These are phyloP conservation scores for Synanthedon tipuliformis DNA, from an alignment of 2,888 invertebrate genomes.

Conservation along the genomic window DNA sequence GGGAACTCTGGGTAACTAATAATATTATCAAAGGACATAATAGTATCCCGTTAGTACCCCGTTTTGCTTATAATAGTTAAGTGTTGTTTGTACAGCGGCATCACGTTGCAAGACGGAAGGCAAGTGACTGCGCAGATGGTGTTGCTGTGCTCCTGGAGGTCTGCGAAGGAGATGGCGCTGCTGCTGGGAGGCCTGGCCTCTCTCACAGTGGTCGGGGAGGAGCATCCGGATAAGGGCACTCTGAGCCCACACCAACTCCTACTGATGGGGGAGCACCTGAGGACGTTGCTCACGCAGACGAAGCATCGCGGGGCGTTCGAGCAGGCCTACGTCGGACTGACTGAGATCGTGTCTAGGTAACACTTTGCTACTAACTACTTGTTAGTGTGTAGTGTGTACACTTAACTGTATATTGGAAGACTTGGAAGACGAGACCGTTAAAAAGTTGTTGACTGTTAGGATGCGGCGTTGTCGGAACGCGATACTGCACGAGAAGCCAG, in stretches of 20 bases:
- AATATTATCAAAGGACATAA: neutral
- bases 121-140: conserved; percentile 82
- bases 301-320: conserved; percentile 98
- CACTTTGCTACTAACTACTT: too few species aligned
- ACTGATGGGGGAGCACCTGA: conserved; percentile 76
- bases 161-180: conserved; percentile 86
- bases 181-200: conserved; percentile 75
- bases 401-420: too few species aligned
- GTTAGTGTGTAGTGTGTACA: too few species aligned
- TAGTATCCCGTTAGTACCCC: neutral
- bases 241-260: conserved; percentile 60
- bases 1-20: conserved; percentile 23
- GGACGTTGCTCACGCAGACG: conserved; percentile 76
- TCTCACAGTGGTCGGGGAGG: conserved; percentile 42
- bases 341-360: conserved; percentile 75
- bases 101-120: conserved; percentile 30
- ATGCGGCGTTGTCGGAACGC: conserved; percentile 56
- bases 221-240: conserved; percentile 22
- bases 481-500: conserved; percentile 70
- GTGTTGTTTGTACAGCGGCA: conserved; percentile 19
- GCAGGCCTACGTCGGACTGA: conserved; percentile 91
- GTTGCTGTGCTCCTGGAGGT: conserved; percentile 93
- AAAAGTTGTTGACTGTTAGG: conserved; percentile 12
- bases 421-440: too few species aligned
- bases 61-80: too few species aligned